These are phyloP conservation scores for Ceratina calcarata DNA, from an alignment of 1,140 invertebrate species.

Conservation along the genomic window DNA sequence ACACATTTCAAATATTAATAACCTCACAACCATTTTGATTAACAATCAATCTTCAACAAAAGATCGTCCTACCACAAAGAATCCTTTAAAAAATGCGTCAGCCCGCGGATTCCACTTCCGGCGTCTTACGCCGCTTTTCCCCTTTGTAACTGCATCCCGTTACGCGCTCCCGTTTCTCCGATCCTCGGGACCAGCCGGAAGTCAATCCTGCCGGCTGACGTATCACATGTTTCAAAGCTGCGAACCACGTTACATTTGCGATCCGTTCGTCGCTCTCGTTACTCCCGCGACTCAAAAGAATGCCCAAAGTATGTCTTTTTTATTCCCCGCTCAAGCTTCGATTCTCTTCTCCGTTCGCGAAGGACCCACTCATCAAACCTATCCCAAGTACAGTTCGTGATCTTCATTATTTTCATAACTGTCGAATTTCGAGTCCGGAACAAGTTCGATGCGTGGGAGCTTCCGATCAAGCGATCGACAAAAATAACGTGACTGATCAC, in stretches of 20 bases:
- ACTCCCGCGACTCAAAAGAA: constrained; percentile 47
- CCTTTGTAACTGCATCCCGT: not conserved
- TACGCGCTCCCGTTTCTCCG: constrained; percentile 1
- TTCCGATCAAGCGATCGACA: constrained; percentile 39
- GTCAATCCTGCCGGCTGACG: constrained; percentile 60
- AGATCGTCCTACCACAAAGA: constrained; percentile 74
- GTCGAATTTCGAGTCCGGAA: too few species aligned
- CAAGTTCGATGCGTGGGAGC: too few species aligned
- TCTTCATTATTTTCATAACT: too few species aligned
- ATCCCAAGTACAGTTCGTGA: too few species aligned
- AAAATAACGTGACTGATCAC: constrained; percentile 55
- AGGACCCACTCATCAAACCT: too few species aligned
- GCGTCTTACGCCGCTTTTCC: not conserved
- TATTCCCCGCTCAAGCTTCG: not conserved
- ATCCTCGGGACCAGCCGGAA: constrained; percentile 41
- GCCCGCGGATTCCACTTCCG: constrained; percentile 54
- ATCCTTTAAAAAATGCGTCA: constrained; percentile 73
- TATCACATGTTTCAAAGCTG: constrained; percentile 78
- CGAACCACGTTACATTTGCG: constrained; percentile 64
- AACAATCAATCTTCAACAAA: constrained; percentile 79
- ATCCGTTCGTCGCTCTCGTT: constrained; percentile 24
- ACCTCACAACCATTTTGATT: constrained; percentile 80
- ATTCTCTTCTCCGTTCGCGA: not conserved
- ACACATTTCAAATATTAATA: constrained; percentile 76
- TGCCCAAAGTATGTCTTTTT: constrained; percentile 44